Evolutionary conservation across 1,140 invertebrate species (phyloP), one percentile per base, ranked within the genome.

Genomic region (Drosophila oshimai): DNA sequence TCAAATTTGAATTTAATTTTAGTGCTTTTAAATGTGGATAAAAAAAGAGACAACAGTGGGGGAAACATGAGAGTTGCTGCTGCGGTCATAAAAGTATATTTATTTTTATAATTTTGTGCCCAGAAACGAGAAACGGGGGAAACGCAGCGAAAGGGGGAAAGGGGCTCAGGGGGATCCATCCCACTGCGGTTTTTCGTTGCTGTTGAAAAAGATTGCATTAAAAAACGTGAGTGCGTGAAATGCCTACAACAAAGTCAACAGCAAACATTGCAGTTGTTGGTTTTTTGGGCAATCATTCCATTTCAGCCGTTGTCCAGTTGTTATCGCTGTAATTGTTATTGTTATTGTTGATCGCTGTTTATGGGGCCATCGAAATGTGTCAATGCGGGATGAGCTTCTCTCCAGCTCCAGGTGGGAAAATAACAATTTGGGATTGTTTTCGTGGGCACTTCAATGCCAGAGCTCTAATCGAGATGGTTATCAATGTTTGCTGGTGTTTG

Each of bases 141-240:
- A 20, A 0, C 4, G 18, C 15, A 12, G 31, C 15, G 6, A 9
- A 20, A 2, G 18, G 33, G 20, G 33, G 4, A 17, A n/a, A n/a
- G n/a, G 17, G 50, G 24, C 44, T 24, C 12, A 4, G 3, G 15
- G 24, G n/a, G n/a, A n/a, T n/a, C 22, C 42, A 15, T 24, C 51
- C 46, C 9, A 36, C 47, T 70, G 65, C 36, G 44, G 44, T 68
- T 75, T 75, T 51, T 58, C 26, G 24, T 49, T 51, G 28, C 36
- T 33, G n/a, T 9, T 3, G 20, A n/a, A 12, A 15, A 44, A 13
- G 77, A 79, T 86, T 86, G 80, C 80, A 87, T 87, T 86, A 79
- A 87, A 84, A 87, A 87, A 86, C 80, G 80, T 86, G 80, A 86
- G 81, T 86, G 80, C 80, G 80, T 86, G 61, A 76, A 86, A 86